These are phyloP conservation scores for Mystacides longicornis DNA, from an alignment of 2,888 invertebrate species.

Conservation along the genomic window DNA sequence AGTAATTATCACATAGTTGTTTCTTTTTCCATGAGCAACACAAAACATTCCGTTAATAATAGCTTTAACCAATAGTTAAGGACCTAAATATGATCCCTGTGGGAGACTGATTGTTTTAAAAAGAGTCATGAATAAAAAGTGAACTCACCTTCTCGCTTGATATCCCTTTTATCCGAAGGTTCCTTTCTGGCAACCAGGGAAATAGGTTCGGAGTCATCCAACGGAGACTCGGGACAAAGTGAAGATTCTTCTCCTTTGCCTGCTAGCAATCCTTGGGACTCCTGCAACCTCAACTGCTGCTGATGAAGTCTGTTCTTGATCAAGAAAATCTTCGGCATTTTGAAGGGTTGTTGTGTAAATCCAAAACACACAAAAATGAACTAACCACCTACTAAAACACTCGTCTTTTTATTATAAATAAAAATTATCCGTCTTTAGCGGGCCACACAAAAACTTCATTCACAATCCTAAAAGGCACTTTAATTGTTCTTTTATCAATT, in stretches of 20 bases:
- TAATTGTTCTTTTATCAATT: background rate
- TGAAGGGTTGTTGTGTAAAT: conserved; percentile 26
- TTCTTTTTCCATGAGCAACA: too few relatives aligned
- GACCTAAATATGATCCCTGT: too few relatives aligned
- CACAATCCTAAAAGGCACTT: background rate
- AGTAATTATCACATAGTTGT: too few relatives aligned
- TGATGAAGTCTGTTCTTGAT: conserved; percentile 87
- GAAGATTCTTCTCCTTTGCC: conserved; percentile 52
- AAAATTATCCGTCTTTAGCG: conserved; percentile 10
- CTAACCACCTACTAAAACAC: too few relatives aligned
- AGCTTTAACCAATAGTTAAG: too few relatives aligned
- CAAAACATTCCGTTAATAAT: too few relatives aligned
- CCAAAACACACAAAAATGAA: conserved; percentile 4
- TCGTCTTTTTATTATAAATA: conserved; percentile 1
- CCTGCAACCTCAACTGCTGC: conserved; percentile 79
- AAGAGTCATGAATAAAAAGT: background rate
- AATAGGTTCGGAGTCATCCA: conserved; percentile 50
- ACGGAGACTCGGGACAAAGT: conserved; percentile 51
- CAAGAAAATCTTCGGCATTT: conserved; percentile 89
- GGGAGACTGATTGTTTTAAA: too few relatives aligned
- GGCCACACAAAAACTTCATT: conserved; percentile 8
- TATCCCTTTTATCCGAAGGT: conserved; percentile 33
- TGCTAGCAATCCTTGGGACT: conserved; percentile 69
- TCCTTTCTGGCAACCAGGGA: conserved; percentile 54
- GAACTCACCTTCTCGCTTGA: conserved; percentile 38